Evolutionary conservation across 2,113 vertebrate species (phyloP).

Genomic region (Protomyctophum bolini): DNA sequence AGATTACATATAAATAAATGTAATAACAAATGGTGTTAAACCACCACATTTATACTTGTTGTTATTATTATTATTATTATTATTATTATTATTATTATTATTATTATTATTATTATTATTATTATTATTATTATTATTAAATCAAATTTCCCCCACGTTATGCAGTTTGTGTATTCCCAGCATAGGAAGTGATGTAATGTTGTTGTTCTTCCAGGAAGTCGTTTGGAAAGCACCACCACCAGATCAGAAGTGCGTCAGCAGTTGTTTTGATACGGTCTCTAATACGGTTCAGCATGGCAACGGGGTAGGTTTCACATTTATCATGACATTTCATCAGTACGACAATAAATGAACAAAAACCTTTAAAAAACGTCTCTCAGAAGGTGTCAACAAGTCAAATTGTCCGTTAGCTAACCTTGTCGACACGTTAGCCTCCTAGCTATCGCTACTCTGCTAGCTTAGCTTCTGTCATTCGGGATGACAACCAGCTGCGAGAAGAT

Average conservation of each 20-base stretch:
- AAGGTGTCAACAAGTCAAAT: too few relatives aligned
- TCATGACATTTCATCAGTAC: neutral
- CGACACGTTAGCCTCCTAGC: neutral
- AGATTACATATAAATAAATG: too few relatives aligned
- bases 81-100: neutral
- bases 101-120: too few relatives aligned
- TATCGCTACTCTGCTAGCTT: conserved; percentile 3
- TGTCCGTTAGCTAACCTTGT: conserved; percentile 55
- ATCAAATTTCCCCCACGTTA: neutral
- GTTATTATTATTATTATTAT: too few relatives aligned
- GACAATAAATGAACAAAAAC: too few relatives aligned
- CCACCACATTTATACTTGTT: too few relatives aligned
- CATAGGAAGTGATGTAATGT: conserved; percentile 69
- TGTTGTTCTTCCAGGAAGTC: conserved; percentile 79
- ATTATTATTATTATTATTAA: neutral
- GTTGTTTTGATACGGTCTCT: conserved; percentile 54
- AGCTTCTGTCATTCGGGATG: neutral
- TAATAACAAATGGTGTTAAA: too few relatives aligned
- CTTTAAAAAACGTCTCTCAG: too few relatives aligned
- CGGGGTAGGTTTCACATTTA: conserved; percentile 56
- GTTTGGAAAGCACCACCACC: conserved; percentile 55
- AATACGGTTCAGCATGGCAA: conserved; percentile 51
- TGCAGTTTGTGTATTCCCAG: conserved; percentile 22
- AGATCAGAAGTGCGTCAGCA: conserved; percentile 80
- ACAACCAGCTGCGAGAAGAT: too few relatives aligned